Evolutionary conservation across 1,140 invertebrate genomes (phyloP), one percentile per base, ranked within the genome.

Genomic region (Chelonus insularis): DNA sequence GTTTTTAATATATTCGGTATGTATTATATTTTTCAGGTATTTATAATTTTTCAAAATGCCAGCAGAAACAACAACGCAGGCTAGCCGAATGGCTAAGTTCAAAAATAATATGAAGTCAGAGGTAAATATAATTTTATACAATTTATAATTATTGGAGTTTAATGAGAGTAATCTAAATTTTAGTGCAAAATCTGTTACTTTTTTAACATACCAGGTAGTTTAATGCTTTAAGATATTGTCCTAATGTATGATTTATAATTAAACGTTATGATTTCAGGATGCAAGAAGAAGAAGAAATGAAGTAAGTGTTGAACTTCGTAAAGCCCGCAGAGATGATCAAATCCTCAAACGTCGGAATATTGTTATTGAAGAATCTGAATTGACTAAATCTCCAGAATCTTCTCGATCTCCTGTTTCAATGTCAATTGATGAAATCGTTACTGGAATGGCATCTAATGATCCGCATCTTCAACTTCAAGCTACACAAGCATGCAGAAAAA

Each of bases 281-380:
- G 88, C 96, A 75, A 87, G 96, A 57, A 86, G 94, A 66, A 87
- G 94, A 60, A 86, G 97, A 61, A 90, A 86, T 69, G 95, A 98
- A 77, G 86, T 93, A 16, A 92, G 89, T 6, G 88, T 98, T 8
- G 92, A 97, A 68, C 82, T 99, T 5, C 84, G 97, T 11, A 99
- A 98, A 83, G 89, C 91, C 4, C 91, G 93, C 41, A 93, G 97
- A 73, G 96, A 99, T 82, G 96, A 99, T 70, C 94, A 96, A 72
- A 81, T 99, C n/a, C 84, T 91, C 1, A 99, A 99, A 82, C 83
- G 95, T 43, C 85, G 97, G 55, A 98, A 57, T 12, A 12, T 57
- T 9, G 21, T 20, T 14, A 45, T 45, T 34, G 82, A 85, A 25
- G 85, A 87, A 16, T 39, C 48, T 41, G 63, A 72, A 52, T 68